These are phyloP conservation scores for Ellobium chinense DNA, from an alignment of 2,888 invertebrate species.

Conservation along the genomic window DNA sequence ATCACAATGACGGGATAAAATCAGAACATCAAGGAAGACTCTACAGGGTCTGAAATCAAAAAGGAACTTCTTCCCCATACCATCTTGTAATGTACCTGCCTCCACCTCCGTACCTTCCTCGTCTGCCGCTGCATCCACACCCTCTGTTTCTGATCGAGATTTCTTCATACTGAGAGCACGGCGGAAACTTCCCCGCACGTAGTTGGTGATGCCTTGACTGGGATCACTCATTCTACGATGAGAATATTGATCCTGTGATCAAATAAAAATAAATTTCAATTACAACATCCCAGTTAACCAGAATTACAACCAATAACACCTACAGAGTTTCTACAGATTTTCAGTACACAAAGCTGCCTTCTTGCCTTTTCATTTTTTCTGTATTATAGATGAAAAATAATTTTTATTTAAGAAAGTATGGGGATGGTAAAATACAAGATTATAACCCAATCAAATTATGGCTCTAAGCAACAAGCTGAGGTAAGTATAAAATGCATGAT, in stretches of 20 bases:
- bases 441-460: too few species aligned
- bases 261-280: too few species aligned
- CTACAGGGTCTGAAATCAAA: slow-evolving; percentile 20
- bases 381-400: too few species aligned
- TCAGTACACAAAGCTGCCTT: too few species aligned
- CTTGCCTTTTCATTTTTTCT: too few species aligned
- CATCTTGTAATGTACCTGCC: slow-evolving; percentile 94
- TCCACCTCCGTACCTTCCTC: slow-evolving; percentile 94
- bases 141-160: slow-evolving; percentile 94
- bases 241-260: slow-evolving; percentile 68
- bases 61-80: slow-evolving; percentile 80
- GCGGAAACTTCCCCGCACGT: slow-evolving; percentile 85
- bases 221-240: slow-evolving; percentile 94
- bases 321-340: background rate
- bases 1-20: too few species aligned
- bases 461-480: too few species aligned
- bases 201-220: slow-evolving; percentile 81
- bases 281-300: background rate
- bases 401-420: too few species aligned
- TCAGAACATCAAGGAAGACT: background rate
- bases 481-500: too few species aligned
- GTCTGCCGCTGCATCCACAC: slow-evolving; percentile 89
- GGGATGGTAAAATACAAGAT: too few species aligned
- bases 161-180: slow-evolving; percentile 79
- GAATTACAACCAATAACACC: background rate